Percentiles rank a stretch among this genome's conserved stretches.
phyloP scores from a whole-genome alignment of 2,888 invertebrate genomes.

The Dryocosmus kuriphilus region DNA sequence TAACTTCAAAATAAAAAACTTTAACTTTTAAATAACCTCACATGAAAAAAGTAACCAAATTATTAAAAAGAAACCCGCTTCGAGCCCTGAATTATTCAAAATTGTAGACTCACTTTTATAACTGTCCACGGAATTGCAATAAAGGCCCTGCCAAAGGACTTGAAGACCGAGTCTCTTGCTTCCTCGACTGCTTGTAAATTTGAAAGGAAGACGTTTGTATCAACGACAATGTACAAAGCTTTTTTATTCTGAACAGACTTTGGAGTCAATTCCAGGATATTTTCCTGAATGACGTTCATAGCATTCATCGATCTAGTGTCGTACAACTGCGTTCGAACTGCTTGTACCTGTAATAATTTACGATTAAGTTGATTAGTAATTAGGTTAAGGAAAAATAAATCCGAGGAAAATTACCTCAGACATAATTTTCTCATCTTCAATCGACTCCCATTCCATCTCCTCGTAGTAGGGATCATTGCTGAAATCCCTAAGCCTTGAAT shows the following conservation, averaged over 20 bases:
- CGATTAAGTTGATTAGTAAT: neutral
- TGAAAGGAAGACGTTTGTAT: conserved; percentile 76
- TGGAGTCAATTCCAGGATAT: conserved; percentile 56
- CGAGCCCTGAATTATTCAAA: neutral
- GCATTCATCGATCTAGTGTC: conserved; percentile 47
- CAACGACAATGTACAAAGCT: conserved; percentile 73
- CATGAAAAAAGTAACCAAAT: no score
- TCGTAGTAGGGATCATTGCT: conserved; percentile 61
- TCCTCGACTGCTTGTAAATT: conserved; percentile 69
- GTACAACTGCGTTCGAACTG: conserved; percentile 66
- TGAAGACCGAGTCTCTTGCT: conserved; percentile 64
- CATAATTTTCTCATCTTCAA: conserved; percentile 72
- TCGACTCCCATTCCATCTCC: conserved; percentile 76
- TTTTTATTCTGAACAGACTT: conserved; percentile 42
- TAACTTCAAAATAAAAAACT: no score
- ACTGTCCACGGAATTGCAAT: conserved; percentile 75
- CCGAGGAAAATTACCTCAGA: conserved; percentile 62
- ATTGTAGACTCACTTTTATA: conserved; percentile 62
- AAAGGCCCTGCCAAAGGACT: conserved; percentile 66
- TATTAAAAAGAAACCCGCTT: no score
- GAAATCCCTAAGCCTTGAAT: conserved; percentile 38
- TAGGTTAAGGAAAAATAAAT: neutral
- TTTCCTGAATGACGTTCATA: conserved; percentile 53
- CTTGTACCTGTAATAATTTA: conserved; percentile 63
- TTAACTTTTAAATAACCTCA: no score